Evolutionary conservation across 2,797 vertebrate species (phyloP).

Genomic region (Myoxocephalus aenaeus): DNA sequence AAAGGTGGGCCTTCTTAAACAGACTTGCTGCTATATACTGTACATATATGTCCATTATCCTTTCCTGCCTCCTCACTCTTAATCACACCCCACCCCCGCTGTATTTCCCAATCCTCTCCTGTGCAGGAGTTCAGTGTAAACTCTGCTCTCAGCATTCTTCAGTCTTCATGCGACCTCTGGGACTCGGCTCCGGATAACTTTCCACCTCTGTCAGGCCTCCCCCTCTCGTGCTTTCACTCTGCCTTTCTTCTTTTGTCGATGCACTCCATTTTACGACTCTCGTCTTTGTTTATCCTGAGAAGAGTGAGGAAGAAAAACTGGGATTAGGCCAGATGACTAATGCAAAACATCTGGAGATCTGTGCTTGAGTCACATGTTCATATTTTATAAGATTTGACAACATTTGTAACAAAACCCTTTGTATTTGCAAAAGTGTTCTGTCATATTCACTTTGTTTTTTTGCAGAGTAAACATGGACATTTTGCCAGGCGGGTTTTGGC

Average conservation of each 20-base stretch:
- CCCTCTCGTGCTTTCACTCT: conserved; percentile 26
- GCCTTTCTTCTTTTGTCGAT: conserved; percentile 54
- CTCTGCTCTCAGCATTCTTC: conserved; percentile 46
- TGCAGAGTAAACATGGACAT: conserved; percentile 14
- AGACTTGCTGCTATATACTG: conserved; percentile 48
- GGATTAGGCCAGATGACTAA: conserved; percentile 60
- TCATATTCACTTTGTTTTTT: conserved; percentile 3
- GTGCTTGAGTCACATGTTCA: conserved; percentile 40
- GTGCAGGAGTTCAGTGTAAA: conserved; percentile 49
- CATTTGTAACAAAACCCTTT: neutral
- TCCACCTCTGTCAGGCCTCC: conserved; percentile 21
- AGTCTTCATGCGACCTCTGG: conserved; percentile 41
- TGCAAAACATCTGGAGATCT: conserved; percentile 68
- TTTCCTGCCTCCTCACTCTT: neutral
- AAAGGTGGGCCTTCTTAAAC: conserved; percentile 34
- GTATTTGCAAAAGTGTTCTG: neutral
- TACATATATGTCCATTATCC: conserved; percentile 8
- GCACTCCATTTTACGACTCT: conserved; percentile 67
- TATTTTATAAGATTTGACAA: conserved; percentile 18
- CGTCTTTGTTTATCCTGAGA: conserved; percentile 76
- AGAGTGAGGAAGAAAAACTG: conserved; percentile 39
- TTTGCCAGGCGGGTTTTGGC: conserved; percentile 2
- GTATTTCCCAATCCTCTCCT: conserved; percentile 44
- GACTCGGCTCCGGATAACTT: conserved; percentile 28
- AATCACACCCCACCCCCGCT: neutral